Evolutionary conservation across 2,888 invertebrate genomes (phyloP).

Genomic region (Nomada goodeniana): DNA sequence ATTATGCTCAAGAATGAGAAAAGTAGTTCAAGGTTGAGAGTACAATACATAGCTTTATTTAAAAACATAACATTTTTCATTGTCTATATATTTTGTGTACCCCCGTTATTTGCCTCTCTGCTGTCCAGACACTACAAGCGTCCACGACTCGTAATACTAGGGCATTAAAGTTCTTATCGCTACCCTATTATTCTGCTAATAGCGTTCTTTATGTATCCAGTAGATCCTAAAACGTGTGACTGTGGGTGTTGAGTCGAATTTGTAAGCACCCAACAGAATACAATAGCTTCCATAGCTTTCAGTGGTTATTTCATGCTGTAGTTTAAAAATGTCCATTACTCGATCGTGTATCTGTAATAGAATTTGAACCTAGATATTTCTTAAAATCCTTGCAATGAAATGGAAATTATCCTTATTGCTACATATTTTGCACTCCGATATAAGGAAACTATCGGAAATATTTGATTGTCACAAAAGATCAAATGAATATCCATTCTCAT

Average conservation of each 20-base stretch:
- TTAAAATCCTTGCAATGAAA: too few species aligned
- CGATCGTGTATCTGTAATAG: too few species aligned
- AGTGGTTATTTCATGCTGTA: background rate
- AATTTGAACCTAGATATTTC: too few species aligned
- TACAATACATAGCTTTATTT: slow-evolving; percentile 3
- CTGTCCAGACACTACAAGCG: slow-evolving; percentile 49
- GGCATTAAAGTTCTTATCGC: slow-evolving; percentile 74
- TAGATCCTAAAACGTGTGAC: slow-evolving; percentile 25
- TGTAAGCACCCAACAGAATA: background rate
- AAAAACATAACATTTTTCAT: slow-evolving; percentile 7
- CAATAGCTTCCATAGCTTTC: background rate
- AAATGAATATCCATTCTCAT: too few species aligned
- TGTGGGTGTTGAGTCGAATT: slow-evolving; percentile 15
- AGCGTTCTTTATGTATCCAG: slow-evolving; percentile 70
- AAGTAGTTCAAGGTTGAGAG: slow-evolving; percentile 36
- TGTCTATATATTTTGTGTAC: slow-evolving; percentile 16
- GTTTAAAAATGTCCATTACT: background rate
- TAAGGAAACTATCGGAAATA: too few species aligned
- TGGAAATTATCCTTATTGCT: too few species aligned
- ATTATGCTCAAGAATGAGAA: slow-evolving; percentile 12
- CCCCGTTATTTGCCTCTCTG: slow-evolving; percentile 23
- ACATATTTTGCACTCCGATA: too few species aligned
- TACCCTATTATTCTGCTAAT: slow-evolving; percentile 74
- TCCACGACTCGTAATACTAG: slow-evolving; percentile 60
- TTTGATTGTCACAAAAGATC: too few species aligned